phyloP scores from a whole-genome alignment of 2,797 vertebrate species.

The Gorsachius magnificus region DNA sequence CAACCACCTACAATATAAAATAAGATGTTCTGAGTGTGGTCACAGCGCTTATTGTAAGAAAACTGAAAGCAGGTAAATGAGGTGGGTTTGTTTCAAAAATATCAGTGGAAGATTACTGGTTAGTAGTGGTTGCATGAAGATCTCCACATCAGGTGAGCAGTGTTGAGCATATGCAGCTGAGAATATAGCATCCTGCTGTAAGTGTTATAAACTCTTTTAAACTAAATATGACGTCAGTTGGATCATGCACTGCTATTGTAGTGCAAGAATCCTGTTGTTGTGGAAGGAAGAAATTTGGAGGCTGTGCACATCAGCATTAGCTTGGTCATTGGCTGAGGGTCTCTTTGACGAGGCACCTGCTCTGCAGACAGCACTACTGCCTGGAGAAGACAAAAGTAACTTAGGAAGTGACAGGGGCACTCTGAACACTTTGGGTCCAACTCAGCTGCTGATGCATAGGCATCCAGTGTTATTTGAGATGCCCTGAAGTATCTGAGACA shows the following conservation, averaged over 20 bases:
- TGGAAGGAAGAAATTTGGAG: background rate
- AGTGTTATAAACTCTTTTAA: background rate
- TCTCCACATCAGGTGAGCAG: background rate
- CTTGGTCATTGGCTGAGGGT: background rate
- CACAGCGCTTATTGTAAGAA: background rate
- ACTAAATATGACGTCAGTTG: background rate
- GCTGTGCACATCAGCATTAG: rapidly evolving
- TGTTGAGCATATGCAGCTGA: background rate
- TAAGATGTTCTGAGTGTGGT: background rate
- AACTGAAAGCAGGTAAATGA: background rate
- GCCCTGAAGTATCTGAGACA: background rate
- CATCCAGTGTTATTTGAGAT: background rate
- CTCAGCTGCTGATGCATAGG: background rate
- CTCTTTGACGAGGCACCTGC: background rate
- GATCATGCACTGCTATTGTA: background rate
- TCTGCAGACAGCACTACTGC: background rate
- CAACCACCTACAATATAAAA: background rate
- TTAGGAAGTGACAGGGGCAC: background rate
- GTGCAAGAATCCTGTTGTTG: rapidly evolving
- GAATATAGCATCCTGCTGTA: background rate
- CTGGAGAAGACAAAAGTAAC: background rate
- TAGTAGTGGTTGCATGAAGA: background rate
- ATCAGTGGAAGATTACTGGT: background rate
- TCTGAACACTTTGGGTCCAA: background rate
- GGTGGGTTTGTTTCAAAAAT: background rate